phyloP scores from a whole-genome alignment of 2,888 invertebrate genomes.

The Acheta domesticus region DNA sequence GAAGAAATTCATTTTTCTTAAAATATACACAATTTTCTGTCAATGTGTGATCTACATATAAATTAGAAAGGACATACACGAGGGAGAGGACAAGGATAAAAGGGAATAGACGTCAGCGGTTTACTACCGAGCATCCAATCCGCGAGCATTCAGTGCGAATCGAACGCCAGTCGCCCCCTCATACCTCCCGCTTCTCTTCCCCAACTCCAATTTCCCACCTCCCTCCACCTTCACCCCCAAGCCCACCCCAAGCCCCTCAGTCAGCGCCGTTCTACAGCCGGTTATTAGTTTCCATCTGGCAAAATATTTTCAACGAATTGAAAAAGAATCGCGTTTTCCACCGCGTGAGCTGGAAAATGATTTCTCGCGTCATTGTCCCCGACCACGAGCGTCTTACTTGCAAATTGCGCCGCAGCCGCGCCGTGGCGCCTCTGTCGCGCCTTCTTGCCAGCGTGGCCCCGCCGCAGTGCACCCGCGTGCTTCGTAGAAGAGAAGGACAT shows the following conservation, averaged over 20 bases:
- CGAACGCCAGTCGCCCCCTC: background rate
- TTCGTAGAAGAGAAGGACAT: background rate
- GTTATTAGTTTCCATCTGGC: conserved; percentile 1
- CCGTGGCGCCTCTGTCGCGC: background rate
- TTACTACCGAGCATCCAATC: no score
- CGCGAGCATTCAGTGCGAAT: no score
- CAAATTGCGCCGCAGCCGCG: background rate
- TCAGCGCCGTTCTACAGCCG: background rate
- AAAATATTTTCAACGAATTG: conserved; percentile 6
- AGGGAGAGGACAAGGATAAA: no score
- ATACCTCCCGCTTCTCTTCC: background rate
- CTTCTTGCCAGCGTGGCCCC: background rate
- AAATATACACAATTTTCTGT: no score
- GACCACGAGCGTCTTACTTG: background rate
- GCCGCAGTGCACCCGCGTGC: background rate
- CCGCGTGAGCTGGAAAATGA: conserved; percentile 8
- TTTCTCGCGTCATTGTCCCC: conserved; percentile 18
- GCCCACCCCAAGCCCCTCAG: background rate
- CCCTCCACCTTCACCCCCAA: background rate
- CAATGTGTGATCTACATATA: no score
- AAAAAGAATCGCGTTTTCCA: conserved; percentile 18
- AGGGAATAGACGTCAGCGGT: no score
- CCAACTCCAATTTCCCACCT: background rate
- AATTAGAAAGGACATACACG: no score
- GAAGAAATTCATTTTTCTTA: no score